Percentiles rank a stretch among this genome's conserved stretches.
Conservation (phyloP, 2,113 vertebrate genomes). For the Clarias gariepinus region DNA sequence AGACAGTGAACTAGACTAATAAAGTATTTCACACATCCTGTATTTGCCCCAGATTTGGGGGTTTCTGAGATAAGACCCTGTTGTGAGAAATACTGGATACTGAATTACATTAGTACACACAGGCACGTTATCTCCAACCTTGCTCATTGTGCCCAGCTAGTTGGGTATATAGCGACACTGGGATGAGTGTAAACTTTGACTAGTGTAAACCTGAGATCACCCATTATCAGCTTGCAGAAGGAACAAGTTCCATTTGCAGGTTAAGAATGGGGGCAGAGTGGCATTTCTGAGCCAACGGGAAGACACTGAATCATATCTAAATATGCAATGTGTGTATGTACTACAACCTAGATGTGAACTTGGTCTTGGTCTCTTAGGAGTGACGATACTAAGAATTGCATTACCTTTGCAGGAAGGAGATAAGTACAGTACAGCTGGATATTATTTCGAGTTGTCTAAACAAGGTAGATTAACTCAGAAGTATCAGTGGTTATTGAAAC, state of each 20-base stretch:
- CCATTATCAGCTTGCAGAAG: conserved; percentile 31
- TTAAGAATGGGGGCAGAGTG: conserved; percentile 41
- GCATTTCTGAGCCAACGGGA: conserved; percentile 39
- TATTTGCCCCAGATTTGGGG: conserved; percentile 15
- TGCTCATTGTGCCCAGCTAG: conserved; percentile 33
- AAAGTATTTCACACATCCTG: conserved; percentile 1
- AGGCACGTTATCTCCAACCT: conserved; percentile 22
- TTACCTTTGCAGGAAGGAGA: not conserved
- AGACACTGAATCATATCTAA: conserved; percentile 34
- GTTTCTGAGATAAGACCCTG: conserved; percentile 23
- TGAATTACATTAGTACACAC: conserved; percentile 25
- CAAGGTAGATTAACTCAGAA: conserved; percentile 11
- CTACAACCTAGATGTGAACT: not conserved
- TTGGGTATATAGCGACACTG: conserved; percentile 17
- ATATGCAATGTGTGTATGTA: not conserved
- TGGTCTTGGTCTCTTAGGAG: not conserved
- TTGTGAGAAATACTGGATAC: not conserved
- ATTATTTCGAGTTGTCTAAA: conserved; percentile 20
- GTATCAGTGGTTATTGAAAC: conserved; percentile 4
- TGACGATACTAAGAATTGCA: not conserved
- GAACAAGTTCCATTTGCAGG: conserved; percentile 21
- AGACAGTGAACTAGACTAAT: conserved; percentile 21
- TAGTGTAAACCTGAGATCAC: conserved; percentile 51
- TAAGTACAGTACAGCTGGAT: not conserved
- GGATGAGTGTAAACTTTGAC: conserved; percentile 44